Evolutionary conservation across 37 sponge, comb jelly and placozoan genomes (phyloP).

Genomic region (Haliclona indistincta): DNA sequence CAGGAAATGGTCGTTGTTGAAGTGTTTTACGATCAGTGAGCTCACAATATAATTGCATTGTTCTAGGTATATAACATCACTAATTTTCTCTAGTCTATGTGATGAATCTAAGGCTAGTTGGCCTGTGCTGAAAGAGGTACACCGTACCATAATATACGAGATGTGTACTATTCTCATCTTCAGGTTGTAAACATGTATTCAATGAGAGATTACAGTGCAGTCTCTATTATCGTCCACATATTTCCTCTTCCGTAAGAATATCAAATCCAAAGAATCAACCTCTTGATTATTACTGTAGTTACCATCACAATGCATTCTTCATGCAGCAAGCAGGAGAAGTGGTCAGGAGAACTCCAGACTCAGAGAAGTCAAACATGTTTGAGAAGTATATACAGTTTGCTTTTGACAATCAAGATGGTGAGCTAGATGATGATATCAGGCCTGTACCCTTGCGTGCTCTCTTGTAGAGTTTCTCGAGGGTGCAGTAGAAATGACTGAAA

Average conservation of each 20-base stretch:
- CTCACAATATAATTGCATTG: neutral
- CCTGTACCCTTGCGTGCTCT: too few species aligned
- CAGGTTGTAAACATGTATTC: neutral
- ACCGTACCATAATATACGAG: neutral
- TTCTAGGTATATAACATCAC: neutral
- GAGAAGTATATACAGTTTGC: constrained; percentile 17
- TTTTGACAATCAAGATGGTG: constrained; percentile 57
- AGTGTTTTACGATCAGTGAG: constrained; percentile 60
- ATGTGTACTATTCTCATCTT: neutral
- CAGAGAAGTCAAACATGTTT: too few species aligned
- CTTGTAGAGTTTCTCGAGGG: constrained; percentile 38
- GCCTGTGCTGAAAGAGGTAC: constrained; percentile 39
- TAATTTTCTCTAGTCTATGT: constrained; percentile 30
- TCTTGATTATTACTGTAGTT: constrained; percentile 15
- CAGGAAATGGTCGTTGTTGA: constrained; percentile 54
- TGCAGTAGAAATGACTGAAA: constrained; percentile 69
- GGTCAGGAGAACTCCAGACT: neutral
- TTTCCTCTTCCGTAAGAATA: constrained; percentile 52
- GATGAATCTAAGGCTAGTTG: constrained; percentile 47
- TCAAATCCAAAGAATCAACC: neutral
- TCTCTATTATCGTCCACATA: constrained; percentile 45
- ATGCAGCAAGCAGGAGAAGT: constrained; percentile 44
- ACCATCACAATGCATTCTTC: constrained; percentile 71
- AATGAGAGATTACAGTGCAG: constrained; percentile 6
- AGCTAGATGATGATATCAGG: neutral